Evolutionary conservation across 2,888 invertebrate species (phyloP), one percentile per base, ranked within the genome.

Genomic region (Myathropa florea): DNA sequence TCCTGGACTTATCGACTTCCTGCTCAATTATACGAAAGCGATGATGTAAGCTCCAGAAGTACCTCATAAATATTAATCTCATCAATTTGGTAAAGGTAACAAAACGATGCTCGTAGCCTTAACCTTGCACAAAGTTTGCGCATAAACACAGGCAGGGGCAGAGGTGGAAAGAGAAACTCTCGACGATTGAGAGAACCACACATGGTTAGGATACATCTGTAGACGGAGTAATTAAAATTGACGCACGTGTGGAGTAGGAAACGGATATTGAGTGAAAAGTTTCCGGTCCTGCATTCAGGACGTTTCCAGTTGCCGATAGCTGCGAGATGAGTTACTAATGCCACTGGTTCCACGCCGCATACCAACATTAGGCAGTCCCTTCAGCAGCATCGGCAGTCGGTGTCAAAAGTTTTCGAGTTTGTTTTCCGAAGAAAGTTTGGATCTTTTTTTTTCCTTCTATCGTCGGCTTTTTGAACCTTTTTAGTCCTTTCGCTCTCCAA

Each of bases 391-490:
- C 59, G 68, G 65, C 83, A 71, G 65, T 71, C 60, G 76, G 76
- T 76, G 72, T 76, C 76, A 81, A 81, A 76, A 85, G 72, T 85
- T 85, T 77, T 68, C 70, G 53, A 75, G 75, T 80, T 76, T 84
- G 79, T 71, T 71, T 64, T 59, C 36, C 46, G 12, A 70, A 70
- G 83, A 83, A 84, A 57, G 72, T 76, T 75, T 33, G 14, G 14
- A 24, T 61, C 55, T 71, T 67, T 55, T 33, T 72, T 70, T 70
- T 55, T 39, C 18, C 9, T 30, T 14, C 23, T 61, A 23, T 57
- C 21, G 23, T 23, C 9, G 46, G 46, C 7, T 0, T 46, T 46
- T n/a, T 18, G 18, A 46, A 46, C 46, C 18, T 18, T 46, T 46
- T n/a, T 2, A 46, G 46, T 46, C 18, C 46, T 46, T 46, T 18